Conservation (phyloP, 2,797 vertebrate species). For the Sebastes nivosus region DNA sequence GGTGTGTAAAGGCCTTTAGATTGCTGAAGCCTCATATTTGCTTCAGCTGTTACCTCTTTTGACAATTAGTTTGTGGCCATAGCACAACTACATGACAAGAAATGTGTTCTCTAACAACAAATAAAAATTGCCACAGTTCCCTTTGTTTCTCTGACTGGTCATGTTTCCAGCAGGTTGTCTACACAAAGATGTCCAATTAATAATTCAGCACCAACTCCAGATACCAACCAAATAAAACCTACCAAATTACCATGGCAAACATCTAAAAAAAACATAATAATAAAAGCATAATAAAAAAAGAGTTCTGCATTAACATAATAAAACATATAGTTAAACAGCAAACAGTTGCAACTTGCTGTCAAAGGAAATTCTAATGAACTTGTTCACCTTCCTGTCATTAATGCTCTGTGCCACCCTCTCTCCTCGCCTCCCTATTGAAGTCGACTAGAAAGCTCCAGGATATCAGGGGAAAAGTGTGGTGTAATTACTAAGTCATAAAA, state of each 20-base stretch:
- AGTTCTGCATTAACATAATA: not conserved
- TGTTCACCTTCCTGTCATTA: slow-evolving; percentile 7
- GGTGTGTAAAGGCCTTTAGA: too few species aligned
- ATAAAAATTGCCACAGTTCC: not conserved
- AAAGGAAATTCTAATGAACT: not conserved
- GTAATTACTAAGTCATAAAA: slow-evolving; percentile 48
- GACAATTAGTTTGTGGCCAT: not conserved
- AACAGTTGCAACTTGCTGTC: not conserved
- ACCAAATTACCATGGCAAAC: not conserved
- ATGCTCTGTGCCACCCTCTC: not conserved
- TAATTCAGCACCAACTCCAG: not conserved
- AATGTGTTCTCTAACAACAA: not conserved
- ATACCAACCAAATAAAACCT: not conserved
- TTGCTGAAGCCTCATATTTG: too few species aligned
- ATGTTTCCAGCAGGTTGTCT: not conserved
- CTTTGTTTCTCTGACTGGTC: not conserved
- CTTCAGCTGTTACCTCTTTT: not conserved
- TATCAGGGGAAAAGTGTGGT: slow-evolving; percentile 21
- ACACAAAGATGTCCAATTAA: not conserved
- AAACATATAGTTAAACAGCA: not conserved
- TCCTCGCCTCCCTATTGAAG: slow-evolving; percentile 17
- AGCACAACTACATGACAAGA: not conserved
- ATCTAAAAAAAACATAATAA: not conserved
- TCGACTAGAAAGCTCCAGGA: slow-evolving; percentile 28
- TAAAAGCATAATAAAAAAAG: not conserved